Evolutionary conservation across 2,797 vertebrate species (phyloP).

Genomic region (Bryconaethiops microstoma): DNA sequence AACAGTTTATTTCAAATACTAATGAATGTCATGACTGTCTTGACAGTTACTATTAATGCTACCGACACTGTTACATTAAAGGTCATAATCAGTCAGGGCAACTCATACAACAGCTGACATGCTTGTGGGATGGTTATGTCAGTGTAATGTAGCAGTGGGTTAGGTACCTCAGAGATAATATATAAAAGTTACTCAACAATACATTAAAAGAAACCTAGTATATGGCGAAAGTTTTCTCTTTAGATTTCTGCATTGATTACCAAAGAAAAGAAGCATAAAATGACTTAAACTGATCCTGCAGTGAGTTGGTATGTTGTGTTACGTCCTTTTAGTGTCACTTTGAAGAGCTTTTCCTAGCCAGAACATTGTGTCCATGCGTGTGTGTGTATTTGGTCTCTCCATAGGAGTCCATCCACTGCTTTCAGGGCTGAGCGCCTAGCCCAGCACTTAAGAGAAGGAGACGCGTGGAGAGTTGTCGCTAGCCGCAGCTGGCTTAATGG

Average conservation of each 20-base stretch:
- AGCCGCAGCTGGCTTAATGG: constrained; percentile 78
- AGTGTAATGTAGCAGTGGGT: no score
- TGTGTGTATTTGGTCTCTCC: constrained; percentile 60
- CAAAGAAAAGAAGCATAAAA: neutral
- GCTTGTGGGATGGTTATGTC: no score
- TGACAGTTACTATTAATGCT: no score
- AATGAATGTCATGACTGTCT: no score
- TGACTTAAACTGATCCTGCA: neutral
- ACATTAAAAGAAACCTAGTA: no score
- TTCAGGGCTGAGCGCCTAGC: constrained; percentile 75
- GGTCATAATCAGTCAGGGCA: no score
- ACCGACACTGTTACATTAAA: no score
- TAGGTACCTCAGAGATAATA: no score
- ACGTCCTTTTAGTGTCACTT: neutral
- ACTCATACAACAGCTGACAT: no score
- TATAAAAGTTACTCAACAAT: no score
- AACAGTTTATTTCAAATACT: no score
- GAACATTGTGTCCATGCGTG: constrained; percentile 25
- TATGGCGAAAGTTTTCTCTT: neutral
- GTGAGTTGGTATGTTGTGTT: neutral
- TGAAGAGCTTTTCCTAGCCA: constrained; percentile 35
- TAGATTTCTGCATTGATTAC: neutral
- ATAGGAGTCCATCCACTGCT: constrained; percentile 72
- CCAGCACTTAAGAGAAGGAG: constrained; percentile 78
- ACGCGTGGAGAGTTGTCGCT: constrained; percentile 76